Evolutionary conservation across 1,140 invertebrate species (phyloP).

Genomic region (Nymphalis io): DNA sequence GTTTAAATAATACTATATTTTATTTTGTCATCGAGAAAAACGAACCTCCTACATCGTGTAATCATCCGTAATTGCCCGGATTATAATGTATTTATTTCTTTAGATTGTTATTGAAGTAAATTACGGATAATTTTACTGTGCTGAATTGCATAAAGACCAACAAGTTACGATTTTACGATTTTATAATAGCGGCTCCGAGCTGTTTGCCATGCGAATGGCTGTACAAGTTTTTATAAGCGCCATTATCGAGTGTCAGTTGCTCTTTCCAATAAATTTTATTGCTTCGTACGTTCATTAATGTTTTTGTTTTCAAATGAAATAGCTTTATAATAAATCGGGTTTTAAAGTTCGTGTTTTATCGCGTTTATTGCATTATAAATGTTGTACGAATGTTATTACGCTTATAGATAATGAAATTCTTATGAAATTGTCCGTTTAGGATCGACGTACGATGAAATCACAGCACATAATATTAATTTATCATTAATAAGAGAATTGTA

Average conservation of each 20-base stretch:
- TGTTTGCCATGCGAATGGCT: constrained; percentile 43
- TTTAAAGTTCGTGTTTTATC: constrained; percentile 10
- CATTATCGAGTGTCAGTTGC: constrained; percentile 37
- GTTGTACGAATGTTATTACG: neutral
- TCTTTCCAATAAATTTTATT: constrained; percentile 37
- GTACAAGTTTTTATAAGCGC: constrained; percentile 40
- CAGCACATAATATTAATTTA: too few species aligned
- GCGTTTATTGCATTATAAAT: constrained; percentile 4
- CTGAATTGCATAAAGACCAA: constrained; percentile 45
- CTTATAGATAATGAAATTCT: neutral
- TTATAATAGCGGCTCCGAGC: constrained; percentile 43
- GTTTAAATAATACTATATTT: constrained; percentile 8
- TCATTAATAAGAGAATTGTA: too few species aligned
- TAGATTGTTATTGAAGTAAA: constrained; percentile 51
- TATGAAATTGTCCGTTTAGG: neutral
- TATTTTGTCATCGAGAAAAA: constrained; percentile 21
- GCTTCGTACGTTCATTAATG: constrained; percentile 29
- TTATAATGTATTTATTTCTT: constrained; percentile 60
- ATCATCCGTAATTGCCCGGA: constrained; percentile 35
- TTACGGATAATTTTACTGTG: constrained; percentile 54
- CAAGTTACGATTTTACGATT: constrained; percentile 47
- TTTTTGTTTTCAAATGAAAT: constrained; percentile 29
- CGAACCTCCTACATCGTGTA: constrained; percentile 29
- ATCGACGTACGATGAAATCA: neutral
- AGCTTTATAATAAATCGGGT: constrained; percentile 21